Evolutionary conservation across 2,888 invertebrate species (phyloP).

Genomic region (Melinopterus prodromus): DNA sequence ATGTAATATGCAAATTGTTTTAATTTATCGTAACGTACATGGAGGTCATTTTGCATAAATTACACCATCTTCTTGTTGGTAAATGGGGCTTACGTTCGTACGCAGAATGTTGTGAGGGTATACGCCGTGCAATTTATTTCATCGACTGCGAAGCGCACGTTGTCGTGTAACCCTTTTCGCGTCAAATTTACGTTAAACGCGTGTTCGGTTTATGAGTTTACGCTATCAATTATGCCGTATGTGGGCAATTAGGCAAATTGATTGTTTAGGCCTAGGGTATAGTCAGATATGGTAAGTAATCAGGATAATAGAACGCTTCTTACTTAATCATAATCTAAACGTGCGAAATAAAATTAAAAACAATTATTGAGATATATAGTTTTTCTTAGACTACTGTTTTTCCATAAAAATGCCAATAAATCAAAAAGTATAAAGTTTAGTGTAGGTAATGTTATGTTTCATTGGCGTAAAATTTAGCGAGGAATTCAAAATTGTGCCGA

Average conservation of each 20-base stretch:
- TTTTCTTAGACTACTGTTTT: too few species aligned
- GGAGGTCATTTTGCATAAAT: background rate
- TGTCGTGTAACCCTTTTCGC: background rate
- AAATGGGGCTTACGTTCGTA: background rate
- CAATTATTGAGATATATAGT: too few species aligned
- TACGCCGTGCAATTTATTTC: background rate
- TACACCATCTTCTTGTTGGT: background rate
- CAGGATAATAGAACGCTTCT: too few species aligned
- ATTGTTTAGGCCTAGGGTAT: background rate
- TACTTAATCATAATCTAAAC: too few species aligned
- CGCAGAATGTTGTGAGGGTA: background rate
- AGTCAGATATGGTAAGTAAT: too few species aligned
- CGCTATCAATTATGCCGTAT: background rate
- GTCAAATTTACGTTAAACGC: background rate
- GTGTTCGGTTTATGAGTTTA: background rate
- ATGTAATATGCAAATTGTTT: constrained; percentile 13
- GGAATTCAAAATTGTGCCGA: too few species aligned
- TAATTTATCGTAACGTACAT: constrained; percentile 4
- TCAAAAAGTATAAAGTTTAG: too few species aligned
- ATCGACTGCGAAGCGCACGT: background rate
- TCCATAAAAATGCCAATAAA: too few species aligned
- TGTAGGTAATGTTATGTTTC: too few species aligned
- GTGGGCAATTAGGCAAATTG: background rate
- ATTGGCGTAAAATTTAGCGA: too few species aligned
- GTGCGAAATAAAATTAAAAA: too few species aligned